Evolutionary conservation across 2,797 vertebrate genomes (phyloP).

Genomic region (Apogon hyalosoma): DNA sequence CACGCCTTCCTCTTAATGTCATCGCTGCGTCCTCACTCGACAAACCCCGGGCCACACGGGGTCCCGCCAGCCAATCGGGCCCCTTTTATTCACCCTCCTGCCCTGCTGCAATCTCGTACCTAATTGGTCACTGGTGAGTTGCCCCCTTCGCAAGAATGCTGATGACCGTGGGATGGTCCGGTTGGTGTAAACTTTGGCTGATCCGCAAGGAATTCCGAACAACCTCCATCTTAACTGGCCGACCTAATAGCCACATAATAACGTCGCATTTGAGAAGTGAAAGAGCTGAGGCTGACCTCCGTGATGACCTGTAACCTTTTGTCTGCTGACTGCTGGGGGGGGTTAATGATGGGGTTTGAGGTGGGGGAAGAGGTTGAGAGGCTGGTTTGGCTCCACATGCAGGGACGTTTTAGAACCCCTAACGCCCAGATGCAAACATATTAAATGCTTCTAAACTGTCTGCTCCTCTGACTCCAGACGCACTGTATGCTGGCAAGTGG

Average conservation of each 20-base stretch:
- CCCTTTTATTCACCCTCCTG: slow-evolving; percentile 74
- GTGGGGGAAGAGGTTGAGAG: slow-evolving; percentile 3
- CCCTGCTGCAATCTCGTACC: slow-evolving; percentile 84
- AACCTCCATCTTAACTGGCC: slow-evolving; percentile 32
- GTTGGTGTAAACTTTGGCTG: slow-evolving; percentile 79
- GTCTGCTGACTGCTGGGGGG: slow-evolving; percentile 40
- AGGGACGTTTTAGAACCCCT: background rate
- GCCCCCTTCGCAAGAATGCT: slow-evolving; percentile 82
- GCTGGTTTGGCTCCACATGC: background rate
- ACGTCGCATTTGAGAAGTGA: slow-evolving; percentile 43
- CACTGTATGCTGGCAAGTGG: too few species aligned
- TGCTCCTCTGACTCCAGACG: too few species aligned
- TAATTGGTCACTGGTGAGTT: slow-evolving; percentile 93
- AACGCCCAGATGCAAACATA: too few species aligned
- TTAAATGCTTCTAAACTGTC: too few species aligned
- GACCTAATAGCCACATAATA: slow-evolving; percentile 30
- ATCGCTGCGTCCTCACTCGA: slow-evolving; percentile 87
- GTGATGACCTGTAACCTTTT: slow-evolving; percentile 46
- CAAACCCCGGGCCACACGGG: slow-evolving; percentile 83
- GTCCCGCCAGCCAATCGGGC: slow-evolving; percentile 83
- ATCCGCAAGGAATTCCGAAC: slow-evolving; percentile 56
- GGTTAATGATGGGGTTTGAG: slow-evolving; percentile 28
- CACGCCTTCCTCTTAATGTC: slow-evolving; percentile 87
- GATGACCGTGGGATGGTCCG: slow-evolving; percentile 84
- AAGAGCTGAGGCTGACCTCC: slow-evolving; percentile 30